These are phyloP conservation scores for Lasaia peninsularis DNA, from an alignment of 1,140 invertebrate species.

Conservation along the genomic window DNA sequence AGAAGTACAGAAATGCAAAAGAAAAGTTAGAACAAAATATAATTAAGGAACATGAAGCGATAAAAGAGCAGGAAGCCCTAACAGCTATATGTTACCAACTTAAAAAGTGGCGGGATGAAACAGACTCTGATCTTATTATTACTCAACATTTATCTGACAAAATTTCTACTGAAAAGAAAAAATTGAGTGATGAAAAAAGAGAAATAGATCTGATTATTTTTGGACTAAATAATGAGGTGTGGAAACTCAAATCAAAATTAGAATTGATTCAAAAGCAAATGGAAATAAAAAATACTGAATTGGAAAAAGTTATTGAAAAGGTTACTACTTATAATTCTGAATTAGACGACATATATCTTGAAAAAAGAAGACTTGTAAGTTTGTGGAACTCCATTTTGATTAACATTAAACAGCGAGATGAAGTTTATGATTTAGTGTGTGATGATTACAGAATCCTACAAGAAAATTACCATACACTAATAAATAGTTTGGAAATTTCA, in stretches of 20 bases:
- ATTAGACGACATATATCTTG: slow-evolving; percentile 83
- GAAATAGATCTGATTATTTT: slow-evolving; percentile 74
- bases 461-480: slow-evolving; percentile 76
- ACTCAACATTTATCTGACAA: slow-evolving; percentile 78
- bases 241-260: slow-evolving; percentile 75
- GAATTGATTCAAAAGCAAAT: slow-evolving; percentile 75
- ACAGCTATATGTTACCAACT: slow-evolving; percentile 71
- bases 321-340: slow-evolving; percentile 80
- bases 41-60: slow-evolving; percentile 41
- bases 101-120: slow-evolving; percentile 74
- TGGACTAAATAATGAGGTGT: slow-evolving; percentile 75
- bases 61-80: slow-evolving; percentile 72
- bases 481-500: slow-evolving; percentile 76
- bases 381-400: slow-evolving; percentile 85
- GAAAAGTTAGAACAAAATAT: background rate
- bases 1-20: background rate
- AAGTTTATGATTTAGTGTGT: slow-evolving; percentile 79
- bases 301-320: slow-evolving; percentile 74
- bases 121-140: slow-evolving; percentile 74
- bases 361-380: slow-evolving; percentile 82
- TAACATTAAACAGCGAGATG: slow-evolving; percentile 82
- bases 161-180: slow-evolving; percentile 71
- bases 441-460: slow-evolving; percentile 74
- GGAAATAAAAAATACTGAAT: slow-evolving; percentile 74
- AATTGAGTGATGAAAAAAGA: slow-evolving; percentile 71